Conservation (phyloP, 2,797 vertebrate genomes). For the Tapera naevia region DNA sequence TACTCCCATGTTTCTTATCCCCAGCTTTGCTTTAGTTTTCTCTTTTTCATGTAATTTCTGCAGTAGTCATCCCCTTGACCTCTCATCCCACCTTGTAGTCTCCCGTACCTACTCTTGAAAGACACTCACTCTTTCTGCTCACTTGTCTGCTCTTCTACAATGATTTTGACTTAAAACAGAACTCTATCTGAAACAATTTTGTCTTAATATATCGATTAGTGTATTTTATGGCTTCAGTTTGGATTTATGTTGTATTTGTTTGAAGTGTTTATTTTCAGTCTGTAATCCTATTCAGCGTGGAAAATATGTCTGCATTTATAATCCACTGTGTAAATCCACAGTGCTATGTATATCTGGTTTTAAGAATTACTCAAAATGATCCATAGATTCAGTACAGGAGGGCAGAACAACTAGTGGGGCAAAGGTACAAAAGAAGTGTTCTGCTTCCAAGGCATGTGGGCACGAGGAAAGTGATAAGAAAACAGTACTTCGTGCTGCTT, state of each 20-base stretch:
- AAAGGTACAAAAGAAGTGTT: background rate
- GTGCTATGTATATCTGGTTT: background rate
- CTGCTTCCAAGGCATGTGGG: background rate
- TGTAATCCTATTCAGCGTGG: background rate
- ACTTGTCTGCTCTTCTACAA: background rate
- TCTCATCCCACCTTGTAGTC: background rate
- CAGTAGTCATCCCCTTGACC: background rate
- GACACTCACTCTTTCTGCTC: background rate
- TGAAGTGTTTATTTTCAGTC: background rate
- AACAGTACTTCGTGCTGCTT: background rate
- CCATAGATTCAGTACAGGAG: background rate
- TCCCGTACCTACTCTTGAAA: background rate
- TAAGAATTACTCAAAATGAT: background rate
- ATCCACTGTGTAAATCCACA: background rate
- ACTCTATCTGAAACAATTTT: background rate
- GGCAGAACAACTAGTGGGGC: background rate
- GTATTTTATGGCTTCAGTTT: background rate
- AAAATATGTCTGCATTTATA: background rate
- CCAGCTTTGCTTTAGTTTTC: background rate
- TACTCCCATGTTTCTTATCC: background rate
- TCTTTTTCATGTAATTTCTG: background rate
- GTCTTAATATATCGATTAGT: background rate
- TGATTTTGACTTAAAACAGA: background rate
- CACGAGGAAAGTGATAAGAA: background rate
- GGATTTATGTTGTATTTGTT: background rate